These are phyloP conservation scores for Pantelozetes paolii DNA, from an alignment of 2,888 invertebrate species.

Conservation along the genomic window DNA sequence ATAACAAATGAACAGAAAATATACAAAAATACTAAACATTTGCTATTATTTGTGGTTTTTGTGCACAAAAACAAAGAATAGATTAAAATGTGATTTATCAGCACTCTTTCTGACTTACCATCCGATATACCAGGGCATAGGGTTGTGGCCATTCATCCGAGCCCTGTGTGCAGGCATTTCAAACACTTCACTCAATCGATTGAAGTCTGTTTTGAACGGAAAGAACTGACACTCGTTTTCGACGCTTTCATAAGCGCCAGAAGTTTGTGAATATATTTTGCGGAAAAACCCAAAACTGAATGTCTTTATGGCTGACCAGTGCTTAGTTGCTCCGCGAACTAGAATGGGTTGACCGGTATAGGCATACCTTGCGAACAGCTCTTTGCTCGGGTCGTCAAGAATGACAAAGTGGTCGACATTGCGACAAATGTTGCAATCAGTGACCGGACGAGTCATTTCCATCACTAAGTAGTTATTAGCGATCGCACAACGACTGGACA, in stretches of 20 bases:
- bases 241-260: constrained; percentile 67
- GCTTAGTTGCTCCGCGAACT: constrained; percentile 67
- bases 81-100: background rate
- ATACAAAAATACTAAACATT: constrained; percentile 13
- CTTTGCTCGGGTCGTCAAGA: constrained; percentile 57
- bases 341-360: constrained; percentile 75
- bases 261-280: constrained; percentile 48
- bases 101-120: constrained; percentile 62
- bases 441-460: constrained; percentile 78
- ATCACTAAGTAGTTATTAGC: constrained; percentile 78
- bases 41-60: constrained; percentile 6
- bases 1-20: constrained; percentile 6
- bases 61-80: constrained; percentile 6
- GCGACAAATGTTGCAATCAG: constrained; percentile 72
- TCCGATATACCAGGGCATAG: constrained; percentile 78
- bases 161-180: constrained; percentile 66
- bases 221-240: constrained; percentile 80
- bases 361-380: constrained; percentile 67
- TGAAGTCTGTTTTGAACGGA: constrained; percentile 76
- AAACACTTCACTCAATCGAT: constrained; percentile 70
- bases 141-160: constrained; percentile 60
- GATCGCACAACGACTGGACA: constrained; percentile 63
- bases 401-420: constrained; percentile 65
- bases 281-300: constrained; percentile 51
- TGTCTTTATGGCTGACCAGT: constrained; percentile 68